phyloP scores from a whole-genome alignment of 1,140 invertebrate genomes.

The Drosophila asahinai region DNA sequence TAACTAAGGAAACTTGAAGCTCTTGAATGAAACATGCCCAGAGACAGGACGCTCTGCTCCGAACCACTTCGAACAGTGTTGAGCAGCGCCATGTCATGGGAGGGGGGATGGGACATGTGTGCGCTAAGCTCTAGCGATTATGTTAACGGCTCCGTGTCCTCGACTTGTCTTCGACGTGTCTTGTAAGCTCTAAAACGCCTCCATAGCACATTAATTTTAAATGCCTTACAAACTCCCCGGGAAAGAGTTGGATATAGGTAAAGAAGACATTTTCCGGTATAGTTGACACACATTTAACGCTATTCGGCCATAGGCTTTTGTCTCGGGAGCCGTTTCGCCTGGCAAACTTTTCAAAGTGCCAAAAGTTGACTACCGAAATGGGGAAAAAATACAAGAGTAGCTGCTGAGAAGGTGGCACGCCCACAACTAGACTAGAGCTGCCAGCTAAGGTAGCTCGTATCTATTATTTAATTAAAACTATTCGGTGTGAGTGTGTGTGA shows the following conservation, averaged over 20 bases:
- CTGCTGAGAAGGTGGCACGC: conserved; percentile 39
- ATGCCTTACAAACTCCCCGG: conserved; percentile 38
- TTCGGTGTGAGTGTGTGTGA: conserved; percentile 37
- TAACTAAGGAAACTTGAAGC: neutral
- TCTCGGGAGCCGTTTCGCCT: conserved; percentile 57
- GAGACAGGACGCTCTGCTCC: neutral
- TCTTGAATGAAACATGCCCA: neutral
- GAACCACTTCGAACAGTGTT: conserved; percentile 21
- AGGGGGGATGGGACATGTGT: conserved; percentile 8
- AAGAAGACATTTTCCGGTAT: conserved; percentile 28
- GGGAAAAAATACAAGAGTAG: conserved; percentile 13
- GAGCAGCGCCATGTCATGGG: conserved; percentile 14
- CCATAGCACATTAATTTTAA: conserved; percentile 69
- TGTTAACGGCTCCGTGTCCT: conserved; percentile 47
- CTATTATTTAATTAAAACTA: conserved; percentile 80
- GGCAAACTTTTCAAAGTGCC: conserved; percentile 55
- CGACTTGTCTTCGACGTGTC: conserved; percentile 45
- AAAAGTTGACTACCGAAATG: conserved; percentile 32
- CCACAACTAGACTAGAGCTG: conserved; percentile 26
- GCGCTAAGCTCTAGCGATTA: conserved; percentile 18
- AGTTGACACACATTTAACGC: conserved; percentile 61
- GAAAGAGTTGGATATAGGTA: conserved; percentile 10
- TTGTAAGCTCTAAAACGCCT: conserved; percentile 50
- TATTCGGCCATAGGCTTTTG: conserved; percentile 56
- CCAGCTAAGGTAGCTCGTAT: conserved; percentile 36